Percentiles rank a stretch among this genome's conserved stretches.
Evolutionary conservation across 2,888 invertebrate species (phyloP).

Genomic region (Rosalia funebris): DNA sequence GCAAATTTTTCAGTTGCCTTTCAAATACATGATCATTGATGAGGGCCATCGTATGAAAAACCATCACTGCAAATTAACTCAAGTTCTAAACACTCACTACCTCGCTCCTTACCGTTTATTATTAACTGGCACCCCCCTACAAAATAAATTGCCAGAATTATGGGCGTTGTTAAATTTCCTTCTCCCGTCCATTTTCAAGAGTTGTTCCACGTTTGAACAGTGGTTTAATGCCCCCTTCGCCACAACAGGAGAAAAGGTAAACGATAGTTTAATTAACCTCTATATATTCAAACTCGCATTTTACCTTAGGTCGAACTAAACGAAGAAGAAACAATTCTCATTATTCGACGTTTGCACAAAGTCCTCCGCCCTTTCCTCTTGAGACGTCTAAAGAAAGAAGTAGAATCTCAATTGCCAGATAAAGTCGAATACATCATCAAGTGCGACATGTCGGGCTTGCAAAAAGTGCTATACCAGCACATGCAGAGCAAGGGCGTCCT

Average conservation of each 20-base stretch:
- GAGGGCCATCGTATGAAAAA: conserved; percentile 99
- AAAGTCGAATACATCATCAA: conserved; percentile 99
- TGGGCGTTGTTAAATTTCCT: conserved; percentile 99
- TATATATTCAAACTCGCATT: conserved; percentile 8
- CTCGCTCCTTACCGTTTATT: conserved; percentile 94
- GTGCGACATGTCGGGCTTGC: conserved; percentile 98
- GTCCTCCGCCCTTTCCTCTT: conserved; percentile 96
- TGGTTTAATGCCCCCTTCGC: conserved; percentile 99
- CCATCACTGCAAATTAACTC: conserved; percentile 98
- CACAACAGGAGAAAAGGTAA: conserved; percentile 94
- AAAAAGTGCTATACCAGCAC: conserved; percentile 93
- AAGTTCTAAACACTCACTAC: conserved; percentile 97
- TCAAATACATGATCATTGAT: conserved; percentile 99
- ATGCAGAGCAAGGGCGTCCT: conserved; percentile 98
- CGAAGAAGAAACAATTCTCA: conserved; percentile 99
- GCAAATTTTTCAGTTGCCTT: conserved; percentile 76
- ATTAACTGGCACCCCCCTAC: conserved; percentile 95
- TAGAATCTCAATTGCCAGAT: conserved; percentile 98
- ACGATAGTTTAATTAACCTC: conserved; percentile 1
- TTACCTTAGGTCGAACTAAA: conserved; percentile 87
- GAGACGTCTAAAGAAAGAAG: conserved; percentile 97
- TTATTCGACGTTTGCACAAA: conserved; percentile 99
- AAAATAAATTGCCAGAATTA: conserved; percentile 97
- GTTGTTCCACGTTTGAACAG: conserved; percentile 97
- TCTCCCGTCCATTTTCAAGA: conserved; percentile 98